A percentile compares a stretch with the other conserved stretches of the same genome.
These are phyloP conservation scores for Rhadina sibilatrix DNA, from an alignment of 2,113 vertebrate genomes.

Conservation along the genomic window DNA sequence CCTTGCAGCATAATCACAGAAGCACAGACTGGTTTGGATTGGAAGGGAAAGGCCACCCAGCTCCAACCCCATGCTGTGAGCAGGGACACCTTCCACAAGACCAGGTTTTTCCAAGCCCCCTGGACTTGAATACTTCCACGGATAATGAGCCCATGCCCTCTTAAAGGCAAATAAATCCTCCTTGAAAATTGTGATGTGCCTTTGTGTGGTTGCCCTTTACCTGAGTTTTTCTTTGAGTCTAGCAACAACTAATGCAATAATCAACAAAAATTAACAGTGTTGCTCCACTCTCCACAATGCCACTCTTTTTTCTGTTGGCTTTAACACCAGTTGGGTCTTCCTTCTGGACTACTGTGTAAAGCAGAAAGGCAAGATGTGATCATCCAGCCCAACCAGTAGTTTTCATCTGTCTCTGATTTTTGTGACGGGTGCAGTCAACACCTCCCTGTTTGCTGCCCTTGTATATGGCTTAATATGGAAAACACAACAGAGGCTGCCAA, in stretches of 20 bases:
- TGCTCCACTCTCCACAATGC: not conserved
- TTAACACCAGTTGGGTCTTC: not conserved
- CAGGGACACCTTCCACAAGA: not conserved
- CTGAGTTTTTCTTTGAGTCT: not conserved
- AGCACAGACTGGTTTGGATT: not conserved
- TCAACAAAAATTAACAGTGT: not conserved
- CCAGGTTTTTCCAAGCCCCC: not conserved
- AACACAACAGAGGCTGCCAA: slow-evolving; percentile 48
- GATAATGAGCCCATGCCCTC: fast-evolving
- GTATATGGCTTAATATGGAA: slow-evolving; percentile 75
- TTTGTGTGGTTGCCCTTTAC: not conserved
- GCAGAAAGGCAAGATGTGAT: not conserved
- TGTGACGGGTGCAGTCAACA: not conserved
- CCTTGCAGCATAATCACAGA: not conserved
- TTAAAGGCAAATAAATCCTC: not conserved
- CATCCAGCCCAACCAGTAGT: fast-evolving
- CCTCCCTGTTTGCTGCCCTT: slow-evolving; percentile 67
- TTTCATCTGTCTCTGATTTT: not conserved
- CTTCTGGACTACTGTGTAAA: not conserved
- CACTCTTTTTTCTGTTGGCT: not conserved
- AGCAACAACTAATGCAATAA: not conserved
- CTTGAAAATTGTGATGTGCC: not conserved
- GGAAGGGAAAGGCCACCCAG: not conserved
- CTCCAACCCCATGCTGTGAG: fast-evolving
- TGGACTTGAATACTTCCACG: not conserved